Evolutionary conservation across 53 echinoderm and acorn worm genomes (phyloP).

Genomic region (Apostichopus leukothele): DNA sequence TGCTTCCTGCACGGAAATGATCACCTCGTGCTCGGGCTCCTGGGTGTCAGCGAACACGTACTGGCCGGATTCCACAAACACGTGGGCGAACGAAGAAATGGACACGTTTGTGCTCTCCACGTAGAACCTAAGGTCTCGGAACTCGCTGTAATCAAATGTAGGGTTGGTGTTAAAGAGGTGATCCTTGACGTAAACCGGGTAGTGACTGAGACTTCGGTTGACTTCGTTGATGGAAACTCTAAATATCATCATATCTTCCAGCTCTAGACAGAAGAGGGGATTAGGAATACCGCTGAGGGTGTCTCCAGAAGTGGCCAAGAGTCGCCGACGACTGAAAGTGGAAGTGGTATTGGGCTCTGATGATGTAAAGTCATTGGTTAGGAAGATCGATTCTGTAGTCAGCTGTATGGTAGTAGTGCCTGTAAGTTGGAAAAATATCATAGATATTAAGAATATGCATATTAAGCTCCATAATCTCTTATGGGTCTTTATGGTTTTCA

Average conservation of each 20-base stretch:
- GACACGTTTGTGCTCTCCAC: conserved; percentile 78
- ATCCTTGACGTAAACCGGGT: conserved; percentile 90
- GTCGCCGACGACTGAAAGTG: conserved; percentile 64
- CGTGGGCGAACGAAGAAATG: conserved; percentile 85
- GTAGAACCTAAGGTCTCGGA: conserved; percentile 89
- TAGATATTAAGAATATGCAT: no score
- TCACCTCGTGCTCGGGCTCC: conserved; percentile 82
- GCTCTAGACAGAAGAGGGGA: conserved; percentile 86
- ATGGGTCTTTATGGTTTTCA: no score
- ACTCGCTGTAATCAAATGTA: conserved; percentile 93
- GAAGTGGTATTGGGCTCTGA: conserved; percentile 27
- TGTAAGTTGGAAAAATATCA: not conserved
- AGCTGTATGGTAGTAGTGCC: conserved; percentile 29
- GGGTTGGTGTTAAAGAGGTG: conserved; percentile 98
- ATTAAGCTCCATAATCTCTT: not conserved
- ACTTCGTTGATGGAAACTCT: conserved; percentile 65
- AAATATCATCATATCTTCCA: conserved; percentile 92
- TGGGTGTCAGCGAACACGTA: conserved; percentile 94
- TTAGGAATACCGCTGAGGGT: conserved; percentile 79
- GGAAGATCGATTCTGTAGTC: conserved; percentile 42
- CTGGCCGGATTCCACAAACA: conserved; percentile 87
- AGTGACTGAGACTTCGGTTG: conserved; percentile 85
- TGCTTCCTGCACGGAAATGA: conserved; percentile 72
- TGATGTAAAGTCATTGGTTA: conserved; percentile 27
- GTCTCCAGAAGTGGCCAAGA: conserved; percentile 45